Base-by-base conservation (phyloP, 2,888 invertebrate genomes). In the Norana najaformis region DNA sequence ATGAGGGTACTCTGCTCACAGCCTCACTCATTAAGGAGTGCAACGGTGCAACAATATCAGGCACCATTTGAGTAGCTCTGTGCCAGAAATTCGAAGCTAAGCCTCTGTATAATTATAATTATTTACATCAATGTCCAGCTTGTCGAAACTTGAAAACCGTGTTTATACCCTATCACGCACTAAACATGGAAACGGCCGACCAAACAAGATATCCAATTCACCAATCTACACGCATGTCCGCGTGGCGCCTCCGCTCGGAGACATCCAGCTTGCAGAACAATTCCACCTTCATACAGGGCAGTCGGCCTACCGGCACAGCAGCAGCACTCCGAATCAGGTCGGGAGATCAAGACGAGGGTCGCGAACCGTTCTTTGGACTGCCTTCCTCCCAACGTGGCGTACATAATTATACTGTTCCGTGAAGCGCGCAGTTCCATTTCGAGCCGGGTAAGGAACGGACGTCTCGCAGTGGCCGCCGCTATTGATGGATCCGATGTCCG, bases 351-450 rank as follows among this genome's bases (percentile, higher is more conserved):
- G 69, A 69, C 69, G 69, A 69, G 69, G 47, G 69, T 69, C 69
- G 8, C 5, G 69, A 69, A 69, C 69, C 69, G 69, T 69, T 69
- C 69, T 8, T n/a, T n/a, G n/a, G 69, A 1, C 69, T 69, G 69
- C 69, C 69, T 30, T 69, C 69, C 30, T 69, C 69, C 69, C 1
- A n/a, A 69, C 69, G 69, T 69, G 69, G 69, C 69, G 69, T 69
- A 69, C 69, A 69, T 69, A 69, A 69, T 69, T 69, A 69, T 69
- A 69, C 69, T 69, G 69, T 69, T 69, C 69, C 69, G 69, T 69
- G 69, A 69, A 69, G 69, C 69, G 69, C 6, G 69, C 69, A 69
- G 30, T 69, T 69, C 69, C 69, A 69, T 69, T 69, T 69, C 69
- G 69, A 69, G 23, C 69, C 69, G 69, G n/a, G n/a, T 69, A 69